These are phyloP conservation scores for Glaucopsyche alexis DNA, from an alignment of 2,888 invertebrate species.

Conservation along the genomic window DNA sequence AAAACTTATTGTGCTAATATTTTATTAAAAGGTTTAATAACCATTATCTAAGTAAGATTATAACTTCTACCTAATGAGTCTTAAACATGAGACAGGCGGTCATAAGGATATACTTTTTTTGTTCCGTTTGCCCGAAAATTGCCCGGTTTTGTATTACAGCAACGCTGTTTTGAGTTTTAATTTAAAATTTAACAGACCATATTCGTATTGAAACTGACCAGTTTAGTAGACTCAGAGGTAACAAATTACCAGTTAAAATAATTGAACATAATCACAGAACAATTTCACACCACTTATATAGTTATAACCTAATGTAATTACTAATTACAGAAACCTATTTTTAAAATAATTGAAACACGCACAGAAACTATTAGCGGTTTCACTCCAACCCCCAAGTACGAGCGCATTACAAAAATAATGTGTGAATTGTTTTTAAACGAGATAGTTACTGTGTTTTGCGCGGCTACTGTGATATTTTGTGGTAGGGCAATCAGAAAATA, in stretches of 20 bases:
- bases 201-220: too few species aligned
- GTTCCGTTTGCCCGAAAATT: background rate
- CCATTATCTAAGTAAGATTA: too few species aligned
- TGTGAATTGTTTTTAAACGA: constrained; percentile 35
- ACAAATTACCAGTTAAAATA: background rate
- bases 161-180: too few species aligned
- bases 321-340: constrained; percentile 10
- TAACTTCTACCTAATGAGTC: too few species aligned
- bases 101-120: background rate
- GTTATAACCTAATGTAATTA: constrained; percentile 7
- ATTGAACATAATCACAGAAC: background rate
- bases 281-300: background rate
- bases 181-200: too few species aligned
- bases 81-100: too few species aligned
- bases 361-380: background rate
- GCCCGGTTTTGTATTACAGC: too few species aligned
- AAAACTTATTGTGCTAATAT: too few species aligned
- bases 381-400: constrained; percentile 2
- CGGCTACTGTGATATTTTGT: constrained; percentile 42
- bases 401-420: constrained; percentile 10
- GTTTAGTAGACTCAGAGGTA: background rate
- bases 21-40: too few species aligned
- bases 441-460: background rate
- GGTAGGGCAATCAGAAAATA: constrained; percentile 47
- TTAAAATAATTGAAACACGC: constrained; percentile 17